These are phyloP conservation scores for Acipenser transmontanus DNA, from an alignment of 2,797 vertebrate genomes.

Conservation along the genomic window DNA sequence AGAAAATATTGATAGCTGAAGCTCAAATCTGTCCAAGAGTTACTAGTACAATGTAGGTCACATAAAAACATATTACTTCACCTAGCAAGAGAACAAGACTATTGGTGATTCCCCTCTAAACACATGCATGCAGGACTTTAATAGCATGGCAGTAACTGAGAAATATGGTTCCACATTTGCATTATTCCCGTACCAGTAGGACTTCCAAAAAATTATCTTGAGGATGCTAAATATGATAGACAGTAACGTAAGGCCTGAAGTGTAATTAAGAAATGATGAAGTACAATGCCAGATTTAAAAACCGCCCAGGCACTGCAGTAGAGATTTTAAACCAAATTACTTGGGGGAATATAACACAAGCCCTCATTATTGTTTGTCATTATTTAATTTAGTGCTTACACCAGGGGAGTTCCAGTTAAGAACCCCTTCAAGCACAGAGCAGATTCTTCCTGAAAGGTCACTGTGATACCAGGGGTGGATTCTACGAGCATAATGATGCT, in stretches of 20 bases:
- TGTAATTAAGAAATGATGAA: conserved; percentile 2
- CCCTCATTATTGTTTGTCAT: background rate
- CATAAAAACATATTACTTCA: too few relatives aligned
- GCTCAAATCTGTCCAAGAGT: too few relatives aligned
- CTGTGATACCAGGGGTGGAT: too few relatives aligned
- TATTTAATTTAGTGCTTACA: background rate
- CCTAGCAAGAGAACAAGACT: background rate
- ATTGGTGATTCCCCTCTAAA: background rate
- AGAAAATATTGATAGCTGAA: too few relatives aligned
- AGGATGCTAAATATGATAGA: background rate
- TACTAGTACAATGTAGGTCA: too few relatives aligned
- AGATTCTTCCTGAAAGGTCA: too few relatives aligned
- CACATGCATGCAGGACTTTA: background rate
- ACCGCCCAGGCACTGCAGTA: background rate
- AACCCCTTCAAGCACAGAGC: background rate
- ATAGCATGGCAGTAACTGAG: background rate
- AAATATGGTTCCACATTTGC: conserved; percentile 1
- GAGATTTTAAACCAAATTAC: background rate
- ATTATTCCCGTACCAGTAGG: background rate
- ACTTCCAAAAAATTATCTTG: background rate
- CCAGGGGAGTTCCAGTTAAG: background rate
- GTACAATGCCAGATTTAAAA: background rate
- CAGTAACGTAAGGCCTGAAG: background rate
- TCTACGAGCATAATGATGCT: too few relatives aligned
- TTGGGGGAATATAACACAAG: background rate